These are phyloP conservation scores for Nomada fabriciana DNA, from an alignment of 2,888 invertebrate species.

Conservation along the genomic window DNA sequence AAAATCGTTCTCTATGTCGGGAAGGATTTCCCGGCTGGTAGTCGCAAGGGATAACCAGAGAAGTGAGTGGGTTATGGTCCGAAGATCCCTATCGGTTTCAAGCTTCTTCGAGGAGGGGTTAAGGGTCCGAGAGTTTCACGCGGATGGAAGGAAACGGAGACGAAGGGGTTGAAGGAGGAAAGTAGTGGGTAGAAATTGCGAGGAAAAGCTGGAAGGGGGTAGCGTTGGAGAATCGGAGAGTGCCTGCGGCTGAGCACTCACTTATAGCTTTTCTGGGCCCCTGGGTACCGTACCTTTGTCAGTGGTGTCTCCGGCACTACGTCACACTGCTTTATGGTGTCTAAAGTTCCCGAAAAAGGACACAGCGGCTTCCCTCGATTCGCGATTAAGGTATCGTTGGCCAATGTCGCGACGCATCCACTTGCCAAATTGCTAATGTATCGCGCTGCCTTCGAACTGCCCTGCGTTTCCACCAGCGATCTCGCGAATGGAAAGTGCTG, in stretches of 20 bases:
- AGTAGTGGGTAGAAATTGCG: slow-evolving; percentile 57
- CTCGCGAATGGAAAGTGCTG: slow-evolving; percentile 34
- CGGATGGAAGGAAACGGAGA: slow-evolving; percentile 48
- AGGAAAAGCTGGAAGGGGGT: slow-evolving; percentile 46
- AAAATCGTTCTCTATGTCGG: slow-evolving; percentile 53
- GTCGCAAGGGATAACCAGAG: slow-evolving; percentile 72
- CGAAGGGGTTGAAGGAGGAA: slow-evolving; percentile 62
- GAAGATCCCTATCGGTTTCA: slow-evolving; percentile 69
- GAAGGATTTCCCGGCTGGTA: slow-evolving; percentile 65
- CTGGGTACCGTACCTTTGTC: slow-evolving; percentile 81
- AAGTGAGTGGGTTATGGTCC: slow-evolving; percentile 72
- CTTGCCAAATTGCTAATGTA: slow-evolving; percentile 57
- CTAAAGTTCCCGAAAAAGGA: slow-evolving; percentile 74
- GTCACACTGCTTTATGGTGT: slow-evolving; percentile 80
- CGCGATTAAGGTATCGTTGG: slow-evolving; percentile 61
- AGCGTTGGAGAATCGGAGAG: slow-evolving; percentile 62
- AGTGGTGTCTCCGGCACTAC: slow-evolving; percentile 78
- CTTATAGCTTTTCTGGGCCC: slow-evolving; percentile 78
- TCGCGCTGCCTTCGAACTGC: slow-evolving; percentile 6
- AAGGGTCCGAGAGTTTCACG: slow-evolving; percentile 47
- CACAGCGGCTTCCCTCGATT: slow-evolving; percentile 30
- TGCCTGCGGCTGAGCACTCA: slow-evolving; percentile 76
- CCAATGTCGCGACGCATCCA: slow-evolving; percentile 18
- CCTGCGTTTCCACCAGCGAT: not conserved
- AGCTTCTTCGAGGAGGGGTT: slow-evolving; percentile 56